These are phyloP conservation scores for Hydroisotoma schaefferi DNA, from an alignment of 2,888 invertebrate genomes.

Conservation along the genomic window DNA sequence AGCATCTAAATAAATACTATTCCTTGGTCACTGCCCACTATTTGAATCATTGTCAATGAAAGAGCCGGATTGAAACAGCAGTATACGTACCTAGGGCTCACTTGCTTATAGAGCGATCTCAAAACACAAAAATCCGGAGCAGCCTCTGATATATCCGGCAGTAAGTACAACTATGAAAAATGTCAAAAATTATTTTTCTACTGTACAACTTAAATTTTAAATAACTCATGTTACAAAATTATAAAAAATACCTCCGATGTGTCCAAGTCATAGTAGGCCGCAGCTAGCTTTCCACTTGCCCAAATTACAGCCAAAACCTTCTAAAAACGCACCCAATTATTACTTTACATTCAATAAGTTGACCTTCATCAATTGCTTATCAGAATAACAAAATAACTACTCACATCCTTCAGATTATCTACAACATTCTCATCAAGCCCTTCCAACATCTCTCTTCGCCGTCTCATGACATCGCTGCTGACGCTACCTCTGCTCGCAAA, in stretches of 20 bases:
- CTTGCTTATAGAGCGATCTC: slow-evolving; percentile 60
- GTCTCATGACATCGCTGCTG: slow-evolving; percentile 15
- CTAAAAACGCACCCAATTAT: slow-evolving; percentile 50
- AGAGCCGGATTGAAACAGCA: background rate
- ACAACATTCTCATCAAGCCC: slow-evolving; percentile 12
- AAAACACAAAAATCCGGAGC: slow-evolving; percentile 62
- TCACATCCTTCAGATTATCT: slow-evolving; percentile 10
- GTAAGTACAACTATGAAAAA: slow-evolving; percentile 58
- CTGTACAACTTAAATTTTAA: background rate
- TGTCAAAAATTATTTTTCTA: slow-evolving; percentile 5
- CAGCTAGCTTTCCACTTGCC: slow-evolving; percentile 66
- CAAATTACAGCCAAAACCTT: slow-evolving; percentile 64
- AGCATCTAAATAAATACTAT: no score
- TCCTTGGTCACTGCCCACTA: no score
- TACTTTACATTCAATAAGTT: background rate
- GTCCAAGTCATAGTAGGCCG: slow-evolving; percentile 66
- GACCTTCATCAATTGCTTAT: background rate
- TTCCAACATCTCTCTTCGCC: slow-evolving; percentile 18
- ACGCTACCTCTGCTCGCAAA: slow-evolving; percentile 21
- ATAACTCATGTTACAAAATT: background rate
- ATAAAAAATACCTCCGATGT: slow-evolving; percentile 59
- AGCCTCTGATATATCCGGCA: slow-evolving; percentile 67
- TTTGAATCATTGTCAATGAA: no score
- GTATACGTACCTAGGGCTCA: slow-evolving; percentile 56
- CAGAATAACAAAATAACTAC: background rate